Conservation (phyloP, 2,888 invertebrate genomes). For the Dynastes grantii region DNA sequence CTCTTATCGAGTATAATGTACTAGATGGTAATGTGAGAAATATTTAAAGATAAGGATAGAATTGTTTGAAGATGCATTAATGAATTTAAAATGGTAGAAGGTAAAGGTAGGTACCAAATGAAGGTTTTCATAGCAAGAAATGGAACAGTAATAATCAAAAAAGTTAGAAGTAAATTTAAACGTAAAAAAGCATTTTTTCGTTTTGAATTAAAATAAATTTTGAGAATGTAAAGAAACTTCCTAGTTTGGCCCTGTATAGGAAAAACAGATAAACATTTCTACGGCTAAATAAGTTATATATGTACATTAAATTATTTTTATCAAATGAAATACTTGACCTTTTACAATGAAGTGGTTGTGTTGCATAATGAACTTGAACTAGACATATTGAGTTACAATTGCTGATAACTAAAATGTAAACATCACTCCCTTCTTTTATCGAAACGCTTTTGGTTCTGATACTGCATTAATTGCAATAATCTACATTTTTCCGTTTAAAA, state of each 20-base stretch:
- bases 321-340: conserved; percentile 30
- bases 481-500: neutral
- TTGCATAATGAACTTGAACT: conserved; percentile 27
- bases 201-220: no score
- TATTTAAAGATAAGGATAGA: no score
- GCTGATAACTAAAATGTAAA: conserved; percentile 4
- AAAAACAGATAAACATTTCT: neutral
- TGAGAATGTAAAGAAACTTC: neutral
- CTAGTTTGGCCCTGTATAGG: neutral
- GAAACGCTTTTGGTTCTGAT: neutral
- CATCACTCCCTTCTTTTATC: neutral
- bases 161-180: no score
- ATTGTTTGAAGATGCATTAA: no score
- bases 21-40: no score
- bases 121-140: no score
- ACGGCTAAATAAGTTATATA: neutral
- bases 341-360: conserved; percentile 1
- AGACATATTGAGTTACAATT: conserved; percentile 11
- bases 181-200: no score
- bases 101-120: no score
- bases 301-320: neutral
- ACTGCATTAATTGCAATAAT: neutral
- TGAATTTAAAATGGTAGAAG: no score
- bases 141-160: no score
- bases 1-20: no score